Evolutionary conservation across 2,797 vertebrate genomes (phyloP), one percentile per base, ranked within the genome.

Genomic region (Menidia menidia): DNA sequence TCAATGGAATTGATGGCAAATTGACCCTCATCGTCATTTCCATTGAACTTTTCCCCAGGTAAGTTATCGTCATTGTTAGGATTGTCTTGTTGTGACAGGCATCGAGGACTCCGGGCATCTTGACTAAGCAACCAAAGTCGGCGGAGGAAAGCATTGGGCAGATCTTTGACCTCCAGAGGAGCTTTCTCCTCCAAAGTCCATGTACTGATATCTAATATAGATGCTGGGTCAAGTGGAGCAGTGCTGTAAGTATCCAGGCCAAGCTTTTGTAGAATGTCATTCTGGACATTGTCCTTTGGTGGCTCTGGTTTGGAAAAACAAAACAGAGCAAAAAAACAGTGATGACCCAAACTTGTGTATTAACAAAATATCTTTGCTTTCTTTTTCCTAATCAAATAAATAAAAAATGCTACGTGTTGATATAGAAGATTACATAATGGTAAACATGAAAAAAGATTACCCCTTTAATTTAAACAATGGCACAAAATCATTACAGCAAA

Each of bases 1-100:
- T 96, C 95, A 70, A 95, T 84, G 6, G 95, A 94, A 68, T 95
- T 92, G 45, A 93, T 56, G 1, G 52, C 51, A 66, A 60, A 78
- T 48, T 81, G 74, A 12, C 47, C 79, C 15, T 84, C 65, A 50
- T 48, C 76, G 58, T 55, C 63, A 51, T 65, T 75, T 15, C 77
- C 80, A 65, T 57, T 64, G 5, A 60, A 25, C 0, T 13, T 71
- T 33, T 83, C 77, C 16, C 67, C 39, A 0, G 41, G 15, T 50
- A 56, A 48, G 33, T 72, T 47, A 12, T 50, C 41, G 7, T 15
- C 31, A 67, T 56, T 18, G 4, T 42, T 64, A 4, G 6, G 45
- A 53, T 13, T 39, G 35, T 78, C 60, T 16, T 64, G 35, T 12
- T 33, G 57, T 52, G 39, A 16, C 45, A 78, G 73, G 71, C 77